These are phyloP conservation scores for Triplophysa rosa DNA, from an alignment of 2,113 vertebrate species.

Conservation along the genomic window DNA sequence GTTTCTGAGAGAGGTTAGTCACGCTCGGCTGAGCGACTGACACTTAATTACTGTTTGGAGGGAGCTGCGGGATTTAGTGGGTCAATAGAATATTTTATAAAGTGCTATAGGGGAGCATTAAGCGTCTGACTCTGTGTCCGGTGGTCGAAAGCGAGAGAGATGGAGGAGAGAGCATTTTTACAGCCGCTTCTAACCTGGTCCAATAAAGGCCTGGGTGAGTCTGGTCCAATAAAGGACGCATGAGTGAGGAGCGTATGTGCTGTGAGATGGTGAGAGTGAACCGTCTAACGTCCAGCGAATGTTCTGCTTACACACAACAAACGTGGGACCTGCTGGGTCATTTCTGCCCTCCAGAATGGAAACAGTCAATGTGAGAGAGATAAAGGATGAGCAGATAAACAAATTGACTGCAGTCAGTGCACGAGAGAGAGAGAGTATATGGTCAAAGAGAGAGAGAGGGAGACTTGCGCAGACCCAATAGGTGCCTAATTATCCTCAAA, in stretches of 20 bases:
- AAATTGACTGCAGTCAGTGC: not conserved
- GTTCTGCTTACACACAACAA: not conserved
- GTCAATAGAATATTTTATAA: slow-evolving; percentile 59
- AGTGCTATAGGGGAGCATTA: slow-evolving; percentile 50
- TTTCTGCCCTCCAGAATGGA: not conserved
- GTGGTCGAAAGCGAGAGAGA: not conserved
- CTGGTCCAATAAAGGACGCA: slow-evolving; percentile 17
- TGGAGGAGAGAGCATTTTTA: slow-evolving; percentile 23
- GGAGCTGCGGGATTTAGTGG: slow-evolving; percentile 53
- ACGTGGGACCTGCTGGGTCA: not conserved
- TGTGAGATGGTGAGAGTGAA: not conserved
- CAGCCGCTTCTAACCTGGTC: slow-evolving; percentile 6
- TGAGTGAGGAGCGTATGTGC: not conserved
- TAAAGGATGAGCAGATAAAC: not conserved
- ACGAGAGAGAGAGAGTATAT: not conserved
- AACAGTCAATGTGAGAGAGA: too few species aligned
- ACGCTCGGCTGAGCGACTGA: slow-evolving; percentile 45
- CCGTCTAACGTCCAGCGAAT: not conserved
- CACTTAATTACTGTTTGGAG: slow-evolving; percentile 54
- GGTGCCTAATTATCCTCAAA: slow-evolving; percentile 35
- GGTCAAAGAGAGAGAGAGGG: not conserved
- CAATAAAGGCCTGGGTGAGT: slow-evolving; percentile 34
- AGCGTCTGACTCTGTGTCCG: slow-evolving; percentile 13
- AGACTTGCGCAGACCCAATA: slow-evolving; percentile 16
- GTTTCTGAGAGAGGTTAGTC: slow-evolving; percentile 53